These are phyloP conservation scores for Rallus crepitans DNA, from an alignment of 2,797 vertebrate genomes.

Conservation along the genomic window DNA sequence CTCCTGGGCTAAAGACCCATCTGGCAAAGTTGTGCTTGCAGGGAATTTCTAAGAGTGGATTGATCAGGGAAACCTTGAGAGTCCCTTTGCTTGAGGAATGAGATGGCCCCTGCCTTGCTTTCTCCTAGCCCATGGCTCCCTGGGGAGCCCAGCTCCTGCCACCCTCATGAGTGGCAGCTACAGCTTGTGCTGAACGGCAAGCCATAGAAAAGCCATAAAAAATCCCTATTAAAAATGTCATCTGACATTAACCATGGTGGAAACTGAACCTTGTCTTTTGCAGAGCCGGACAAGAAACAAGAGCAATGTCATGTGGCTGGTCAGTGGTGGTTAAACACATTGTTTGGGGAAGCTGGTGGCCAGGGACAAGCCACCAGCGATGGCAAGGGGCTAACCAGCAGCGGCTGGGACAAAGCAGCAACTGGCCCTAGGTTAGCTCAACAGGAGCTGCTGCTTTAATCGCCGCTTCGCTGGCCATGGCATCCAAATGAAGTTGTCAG, in stretches of 20 bases:
- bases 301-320: too few species aligned
- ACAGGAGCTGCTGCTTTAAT: background rate
- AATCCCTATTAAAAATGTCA: too few species aligned
- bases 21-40: background rate
- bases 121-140: background rate
- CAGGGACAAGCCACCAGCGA: background rate
- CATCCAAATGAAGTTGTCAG: background rate
- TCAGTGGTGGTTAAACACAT: background rate
- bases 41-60: background rate
- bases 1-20: background rate
- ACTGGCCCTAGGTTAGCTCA: background rate
- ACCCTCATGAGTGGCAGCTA: background rate
- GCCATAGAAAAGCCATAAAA: background rate
- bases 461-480: background rate
- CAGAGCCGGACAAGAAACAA: background rate
- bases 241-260: too few species aligned
- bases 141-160: background rate
- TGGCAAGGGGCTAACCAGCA: background rate
- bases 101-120: background rate
- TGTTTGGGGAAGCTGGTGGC: rapidly evolving
- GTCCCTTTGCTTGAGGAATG: background rate
- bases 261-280: background rate
- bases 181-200: background rate
- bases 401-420: too few species aligned
- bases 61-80: background rate